Base-by-base conservation (phyloP, 2,888 invertebrate genomes). In the Conops quadrifasciatus region DNA sequence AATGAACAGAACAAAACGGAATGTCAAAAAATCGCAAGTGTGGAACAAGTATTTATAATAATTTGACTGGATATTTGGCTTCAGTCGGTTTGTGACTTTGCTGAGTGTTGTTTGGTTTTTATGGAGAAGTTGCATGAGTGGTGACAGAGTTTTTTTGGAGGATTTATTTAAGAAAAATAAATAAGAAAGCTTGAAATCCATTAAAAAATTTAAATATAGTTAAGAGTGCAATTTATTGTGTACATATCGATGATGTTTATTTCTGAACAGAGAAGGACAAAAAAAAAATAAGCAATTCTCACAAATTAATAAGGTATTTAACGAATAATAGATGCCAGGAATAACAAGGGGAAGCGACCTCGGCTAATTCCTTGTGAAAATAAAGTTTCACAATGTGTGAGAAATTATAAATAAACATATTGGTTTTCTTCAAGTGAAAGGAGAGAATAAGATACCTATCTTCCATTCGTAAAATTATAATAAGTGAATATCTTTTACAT, bases 21-120 rank as follows among this genome's bases (percentile, higher is more conserved):
- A 62, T 62, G 62, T 43, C 62, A 62, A 62, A 62, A 56, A 49
- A 16, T 5, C 2, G 13, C 9, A 49, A 49, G 0, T 49, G 2
- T 4, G n/a, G 49, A 13, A 49, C 15, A 2, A 36, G 16, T 49
- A 49, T 49, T 16, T 49, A 49, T n/a, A 49, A 1, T 1, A 49
- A 49, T 24, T 16, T 43, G 45, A 62, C 21, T 19, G 11, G 0
- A 2, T 21, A 2, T 21, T 62, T 3, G n/a, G n/a, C n/a, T 65
- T 75, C 71, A 76, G 76, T 76, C 74, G 74, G 72, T 66, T 76
- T 72, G 74, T 73, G 75, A 71, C 76, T 74, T 74, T 62, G 73
- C 74, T 74, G 76, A 73, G 75, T 74, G 75, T 74, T 72, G 74
- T 73, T 9, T 51, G 26, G 16, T 21, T 65, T 47, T 13, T 62